Evolutionary conservation across 2,888 invertebrate species (phyloP).

Genomic region (Tineola bisselliella): DNA sequence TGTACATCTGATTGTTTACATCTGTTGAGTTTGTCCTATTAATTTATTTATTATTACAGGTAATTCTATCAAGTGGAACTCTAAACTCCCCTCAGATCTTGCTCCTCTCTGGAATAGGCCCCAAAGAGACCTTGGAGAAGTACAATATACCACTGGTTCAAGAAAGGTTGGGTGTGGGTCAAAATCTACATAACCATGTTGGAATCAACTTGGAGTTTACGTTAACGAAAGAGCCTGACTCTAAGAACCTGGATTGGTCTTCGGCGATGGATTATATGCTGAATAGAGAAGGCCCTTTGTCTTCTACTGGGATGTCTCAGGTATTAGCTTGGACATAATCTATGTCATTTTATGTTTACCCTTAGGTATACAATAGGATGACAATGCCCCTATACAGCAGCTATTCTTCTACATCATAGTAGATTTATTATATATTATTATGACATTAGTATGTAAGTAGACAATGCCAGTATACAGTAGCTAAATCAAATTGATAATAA

Average conservation of each 20-base stretch:
- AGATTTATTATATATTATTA: too few species aligned
- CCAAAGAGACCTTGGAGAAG: conserved; percentile 65
- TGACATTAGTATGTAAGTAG: too few species aligned
- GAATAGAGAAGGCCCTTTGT: conserved; percentile 69
- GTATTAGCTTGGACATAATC: conserved; percentile 27
- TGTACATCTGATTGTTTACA: background rate
- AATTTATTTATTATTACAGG: too few species aligned
- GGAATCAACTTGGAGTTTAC: conserved; percentile 69
- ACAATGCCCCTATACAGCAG: too few species aligned
- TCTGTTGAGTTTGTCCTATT: background rate
- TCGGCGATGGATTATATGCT: conserved; percentile 70
- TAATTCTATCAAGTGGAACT: conserved; percentile 71
- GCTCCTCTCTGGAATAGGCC: conserved; percentile 74
- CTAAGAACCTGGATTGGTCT: conserved; percentile 70
- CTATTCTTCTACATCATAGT: too few species aligned
- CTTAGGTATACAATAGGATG: too few species aligned
- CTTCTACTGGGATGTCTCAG: conserved; percentile 74
- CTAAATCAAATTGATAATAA: too few species aligned
- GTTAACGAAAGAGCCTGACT: conserved; percentile 56
- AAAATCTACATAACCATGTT: conserved; percentile 76
- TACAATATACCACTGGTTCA: conserved; percentile 69
- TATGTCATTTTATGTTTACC: background rate
- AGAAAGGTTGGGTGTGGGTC: conserved; percentile 74
- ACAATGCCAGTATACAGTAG: too few species aligned
- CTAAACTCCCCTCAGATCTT: conserved; percentile 75